Evolutionary conservation across 2,797 vertebrate species (phyloP), one percentile per base, ranked within the genome.

Genomic region (Helicolenus hilgendorfi): DNA sequence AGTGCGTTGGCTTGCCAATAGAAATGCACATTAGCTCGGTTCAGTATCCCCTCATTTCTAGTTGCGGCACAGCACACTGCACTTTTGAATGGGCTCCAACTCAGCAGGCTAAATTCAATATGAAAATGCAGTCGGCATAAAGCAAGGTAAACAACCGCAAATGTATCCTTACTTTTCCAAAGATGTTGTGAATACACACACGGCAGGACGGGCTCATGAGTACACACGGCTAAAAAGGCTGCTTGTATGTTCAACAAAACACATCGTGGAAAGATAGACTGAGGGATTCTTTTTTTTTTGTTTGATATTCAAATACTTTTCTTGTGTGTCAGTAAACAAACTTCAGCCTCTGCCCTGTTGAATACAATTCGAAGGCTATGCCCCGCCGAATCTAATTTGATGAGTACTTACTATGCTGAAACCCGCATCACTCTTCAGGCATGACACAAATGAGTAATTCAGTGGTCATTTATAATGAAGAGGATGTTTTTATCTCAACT

Each of bases 401-500:
- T 86, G 85, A 90, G 79, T 72, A 81, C 88, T 92, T 92, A 84
- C 80, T 81, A 83, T 88, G 87, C 91, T 83, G 81, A 90, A 90
- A 77, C 85, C 76, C 67, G 86, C 84, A 91, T 93, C 89, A 81
- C 79, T 93, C 85, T 88, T 84, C 81, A 88, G 88, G 89, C 86
- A 89, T 89, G 90, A 92, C 93, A 91, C 89, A 94, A 93, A 95
- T 93, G 83, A 93, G 85, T 91, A 84, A 90, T 90, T 89, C 86
- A 86, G 85, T 90, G 92, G 92, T 94, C 90, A 90, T 93, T 94
- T 90, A 91, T 91, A 94, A 94, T 92, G 82, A 94, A 95, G 92
- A 89, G 87, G 75, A 86, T 88, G 85, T 91, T 94, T 93, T 95
- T 93, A 90, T 94, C 91, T 88, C 85, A 91, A 91, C 82, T 88